Evolutionary conservation across 2,797 vertebrate species (phyloP).

Genomic region (Sparidentex hasta): DNA sequence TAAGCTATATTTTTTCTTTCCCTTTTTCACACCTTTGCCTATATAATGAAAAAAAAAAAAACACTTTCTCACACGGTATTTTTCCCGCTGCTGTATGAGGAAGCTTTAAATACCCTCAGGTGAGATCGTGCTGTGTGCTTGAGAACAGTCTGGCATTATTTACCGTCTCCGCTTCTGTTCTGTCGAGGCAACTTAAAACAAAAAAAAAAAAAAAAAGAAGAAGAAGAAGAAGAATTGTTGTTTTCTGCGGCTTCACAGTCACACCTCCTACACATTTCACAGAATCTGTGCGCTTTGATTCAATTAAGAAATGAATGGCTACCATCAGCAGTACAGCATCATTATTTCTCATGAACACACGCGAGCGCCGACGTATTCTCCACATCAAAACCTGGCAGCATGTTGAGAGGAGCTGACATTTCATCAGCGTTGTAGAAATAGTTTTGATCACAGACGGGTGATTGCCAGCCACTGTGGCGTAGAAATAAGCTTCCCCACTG

Average conservation of each 20-base stretch:
- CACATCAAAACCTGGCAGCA: constrained; percentile 12
- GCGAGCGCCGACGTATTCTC: neutral
- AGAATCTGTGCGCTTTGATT: constrained; percentile 32
- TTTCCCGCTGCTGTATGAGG: constrained; percentile 13
- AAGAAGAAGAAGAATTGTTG: constrained; percentile 33
- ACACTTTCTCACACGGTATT: neutral
- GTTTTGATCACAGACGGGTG: constrained; percentile 25
- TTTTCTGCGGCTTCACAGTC: constrained; percentile 42
- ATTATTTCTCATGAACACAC: constrained; percentile 20
- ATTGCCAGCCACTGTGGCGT: neutral
- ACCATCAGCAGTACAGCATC: neutral
- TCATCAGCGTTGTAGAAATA: neutral
- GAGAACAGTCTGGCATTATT: constrained; percentile 22
- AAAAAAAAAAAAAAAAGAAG: too few species aligned
- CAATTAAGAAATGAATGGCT: constrained; percentile 43
- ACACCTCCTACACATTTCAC: constrained; percentile 67
- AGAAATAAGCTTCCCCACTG: neutral
- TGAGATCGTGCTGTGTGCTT: constrained; percentile 22
- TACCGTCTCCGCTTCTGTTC: constrained; percentile 30
- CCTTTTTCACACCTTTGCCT: constrained; percentile 34
- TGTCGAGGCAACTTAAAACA: constrained; percentile 10
- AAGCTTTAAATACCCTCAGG: constrained; percentile 43
- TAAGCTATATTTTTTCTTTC: neutral
- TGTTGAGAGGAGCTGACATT: constrained; percentile 12
- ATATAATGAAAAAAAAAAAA: constrained; percentile 23